phyloP scores from a whole-genome alignment of 92 coral and sea anemone genomes.

The Porites evermanni region DNA sequence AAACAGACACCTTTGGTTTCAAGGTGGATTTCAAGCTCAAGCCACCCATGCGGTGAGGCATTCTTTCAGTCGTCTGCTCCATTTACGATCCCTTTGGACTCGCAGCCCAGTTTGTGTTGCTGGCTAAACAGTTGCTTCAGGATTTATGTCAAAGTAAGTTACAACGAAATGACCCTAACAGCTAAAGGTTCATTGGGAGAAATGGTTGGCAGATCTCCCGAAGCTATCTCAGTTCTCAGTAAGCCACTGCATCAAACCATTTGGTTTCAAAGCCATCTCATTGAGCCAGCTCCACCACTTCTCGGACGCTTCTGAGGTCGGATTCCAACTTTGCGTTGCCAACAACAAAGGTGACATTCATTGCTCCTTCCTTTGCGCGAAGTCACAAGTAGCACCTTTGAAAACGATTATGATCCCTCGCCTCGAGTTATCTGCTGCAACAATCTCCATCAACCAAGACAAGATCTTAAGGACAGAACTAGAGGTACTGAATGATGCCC shows the following conservation, averaged over 20 bases:
- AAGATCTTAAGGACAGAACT: background rate
- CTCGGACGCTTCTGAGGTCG: slow-evolving; percentile 14
- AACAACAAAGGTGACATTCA: background rate
- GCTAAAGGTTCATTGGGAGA: background rate
- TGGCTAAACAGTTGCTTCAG: slow-evolving; percentile 29
- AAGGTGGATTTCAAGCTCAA: no score
- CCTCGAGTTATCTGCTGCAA: slow-evolving; percentile 24
- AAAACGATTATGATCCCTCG: slow-evolving; percentile 15
- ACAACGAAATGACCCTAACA: background rate
- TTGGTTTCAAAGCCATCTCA: background rate
- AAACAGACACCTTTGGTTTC: slow-evolving; percentile 16
- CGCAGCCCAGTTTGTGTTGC: slow-evolving; percentile 9
- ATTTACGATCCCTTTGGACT: slow-evolving; percentile 5
- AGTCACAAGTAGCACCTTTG: slow-evolving; percentile 20
- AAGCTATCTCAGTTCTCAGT: slow-evolving; percentile 1
- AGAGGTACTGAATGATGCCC: background rate
- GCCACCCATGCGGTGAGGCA: background rate
- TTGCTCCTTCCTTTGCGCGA: slow-evolving; percentile 5
- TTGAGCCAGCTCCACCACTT: slow-evolving; percentile 20
- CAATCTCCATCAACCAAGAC: slow-evolving; percentile 2
- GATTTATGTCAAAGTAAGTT: slow-evolving; percentile 6
- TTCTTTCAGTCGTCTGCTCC: background rate
- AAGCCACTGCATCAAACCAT: background rate
- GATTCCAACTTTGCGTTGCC: slow-evolving; percentile 3
- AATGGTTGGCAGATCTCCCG: slow-evolving; percentile 17